Percentiles rank a stretch among this genome's conserved stretches.
phyloP scores from a whole-genome alignment of 2,888 invertebrate genomes.

The Drosophila kuntzei region DNA sequence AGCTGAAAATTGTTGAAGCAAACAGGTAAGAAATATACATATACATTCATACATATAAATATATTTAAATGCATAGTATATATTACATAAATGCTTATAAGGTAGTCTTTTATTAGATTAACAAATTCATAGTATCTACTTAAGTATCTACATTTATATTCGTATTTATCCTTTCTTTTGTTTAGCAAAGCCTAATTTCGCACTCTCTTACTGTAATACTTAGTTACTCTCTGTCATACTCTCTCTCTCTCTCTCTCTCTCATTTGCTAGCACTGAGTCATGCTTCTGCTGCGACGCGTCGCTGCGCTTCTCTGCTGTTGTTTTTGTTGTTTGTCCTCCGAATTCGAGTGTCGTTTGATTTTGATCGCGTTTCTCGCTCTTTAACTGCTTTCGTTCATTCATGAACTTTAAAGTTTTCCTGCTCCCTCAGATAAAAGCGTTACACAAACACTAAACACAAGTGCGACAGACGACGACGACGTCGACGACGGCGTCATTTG shows the following conservation, averaged over 20 bases:
- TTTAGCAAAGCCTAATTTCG: background rate
- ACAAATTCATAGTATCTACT: background rate
- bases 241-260: conserved; percentile 1
- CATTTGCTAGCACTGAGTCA: conserved; percentile 37
- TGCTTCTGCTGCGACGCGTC: conserved; percentile 2
- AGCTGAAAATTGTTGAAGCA: conserved; percentile 40
- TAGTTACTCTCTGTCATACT: conserved; percentile 4
- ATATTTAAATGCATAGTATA: background rate
- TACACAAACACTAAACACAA: conserved; percentile 36
- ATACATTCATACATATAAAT: background rate
- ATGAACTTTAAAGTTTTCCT: conserved; percentile 60
- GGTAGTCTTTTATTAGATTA: background rate
- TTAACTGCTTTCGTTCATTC: conserved; percentile 54
- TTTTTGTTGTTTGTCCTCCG: conserved; percentile 17
- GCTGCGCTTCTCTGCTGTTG: background rate
- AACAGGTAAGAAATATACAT: conserved; percentile 30
- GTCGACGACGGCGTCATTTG: conserved; percentile 23
- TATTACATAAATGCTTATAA: background rate
- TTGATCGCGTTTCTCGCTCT: conserved; percentile 7
- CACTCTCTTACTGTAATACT: background rate
- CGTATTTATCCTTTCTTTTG: background rate
- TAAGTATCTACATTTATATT: background rate
- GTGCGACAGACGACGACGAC: conserved; percentile 23
- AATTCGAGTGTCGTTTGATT: conserved; percentile 7
- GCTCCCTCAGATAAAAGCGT: conserved; percentile 50